Conservation (phyloP, 2,797 vertebrate genomes). For the Eidolon dupreanum region DNA sequence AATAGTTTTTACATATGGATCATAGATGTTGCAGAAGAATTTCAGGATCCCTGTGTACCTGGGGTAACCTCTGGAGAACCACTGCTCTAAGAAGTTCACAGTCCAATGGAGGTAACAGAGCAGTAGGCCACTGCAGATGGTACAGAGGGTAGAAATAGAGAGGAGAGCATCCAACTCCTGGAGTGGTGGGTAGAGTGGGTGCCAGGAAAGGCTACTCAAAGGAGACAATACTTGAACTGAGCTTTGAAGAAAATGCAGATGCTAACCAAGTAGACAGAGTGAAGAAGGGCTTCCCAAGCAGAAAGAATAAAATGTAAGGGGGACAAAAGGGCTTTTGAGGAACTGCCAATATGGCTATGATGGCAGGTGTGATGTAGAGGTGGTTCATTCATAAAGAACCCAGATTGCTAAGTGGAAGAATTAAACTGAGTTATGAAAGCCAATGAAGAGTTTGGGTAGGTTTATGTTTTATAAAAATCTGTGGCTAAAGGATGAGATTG, state of each 20-base stretch:
- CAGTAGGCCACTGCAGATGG: neutral
- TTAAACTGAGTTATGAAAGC: neutral
- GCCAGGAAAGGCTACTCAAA: neutral
- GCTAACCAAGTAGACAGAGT: neutral
- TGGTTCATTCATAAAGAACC: neutral
- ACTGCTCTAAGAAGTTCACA: neutral
- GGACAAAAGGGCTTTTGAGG: neutral
- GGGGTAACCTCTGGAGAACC: neutral
- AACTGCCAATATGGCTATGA: neutral
- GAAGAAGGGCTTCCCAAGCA: neutral
- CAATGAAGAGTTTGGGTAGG: neutral
- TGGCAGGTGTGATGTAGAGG: neutral
- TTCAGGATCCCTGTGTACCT: neutral
- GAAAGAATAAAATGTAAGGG: neutral
- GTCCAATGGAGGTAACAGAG: neutral
- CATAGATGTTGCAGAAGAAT: neutral
- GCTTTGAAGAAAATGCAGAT: neutral
- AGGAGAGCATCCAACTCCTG: neutral
- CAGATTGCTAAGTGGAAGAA: neutral
- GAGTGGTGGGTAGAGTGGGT: neutral
- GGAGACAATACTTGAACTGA: neutral
- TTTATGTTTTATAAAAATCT: neutral
- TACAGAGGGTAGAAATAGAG: neutral
- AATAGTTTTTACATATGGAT: neutral
- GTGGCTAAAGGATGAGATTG: neutral